These are phyloP conservation scores for Armadillidium nasatum DNA, from an alignment of 1,140 invertebrate species.

Conservation along the genomic window DNA sequence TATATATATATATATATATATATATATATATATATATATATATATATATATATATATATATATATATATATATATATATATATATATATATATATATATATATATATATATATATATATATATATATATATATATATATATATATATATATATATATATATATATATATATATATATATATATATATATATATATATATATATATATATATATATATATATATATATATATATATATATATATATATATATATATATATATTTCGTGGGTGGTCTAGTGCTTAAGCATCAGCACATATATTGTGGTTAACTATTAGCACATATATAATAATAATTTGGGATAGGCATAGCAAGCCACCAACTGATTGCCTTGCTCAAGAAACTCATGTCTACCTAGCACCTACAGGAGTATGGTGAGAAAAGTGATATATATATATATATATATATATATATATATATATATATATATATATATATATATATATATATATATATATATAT, in stretches of 20 bases:
- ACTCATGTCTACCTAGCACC: too few species aligned
- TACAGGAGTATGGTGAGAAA: too few species aligned
- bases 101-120: background rate
- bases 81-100: background rate
- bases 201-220: background rate
- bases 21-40: slow-evolving; percentile 2
- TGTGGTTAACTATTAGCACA: too few species aligned
- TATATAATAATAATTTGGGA: too few species aligned
- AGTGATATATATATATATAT: background rate
- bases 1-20: slow-evolving; percentile 11
- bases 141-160: background rate
- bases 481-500: background rate
- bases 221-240: too few species aligned
- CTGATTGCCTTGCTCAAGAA: too few species aligned
- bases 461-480: background rate
- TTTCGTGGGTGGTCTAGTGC: background rate
- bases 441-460: background rate
- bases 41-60: background rate
- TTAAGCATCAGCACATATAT: too few species aligned
- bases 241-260: too few species aligned
- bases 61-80: background rate
- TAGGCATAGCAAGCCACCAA: too few species aligned
- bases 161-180: background rate
- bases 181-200: background rate
- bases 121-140: background rate